Base-by-base conservation (phyloP, 2,888 invertebrate species). In the Callosobruchus maculatus region DNA sequence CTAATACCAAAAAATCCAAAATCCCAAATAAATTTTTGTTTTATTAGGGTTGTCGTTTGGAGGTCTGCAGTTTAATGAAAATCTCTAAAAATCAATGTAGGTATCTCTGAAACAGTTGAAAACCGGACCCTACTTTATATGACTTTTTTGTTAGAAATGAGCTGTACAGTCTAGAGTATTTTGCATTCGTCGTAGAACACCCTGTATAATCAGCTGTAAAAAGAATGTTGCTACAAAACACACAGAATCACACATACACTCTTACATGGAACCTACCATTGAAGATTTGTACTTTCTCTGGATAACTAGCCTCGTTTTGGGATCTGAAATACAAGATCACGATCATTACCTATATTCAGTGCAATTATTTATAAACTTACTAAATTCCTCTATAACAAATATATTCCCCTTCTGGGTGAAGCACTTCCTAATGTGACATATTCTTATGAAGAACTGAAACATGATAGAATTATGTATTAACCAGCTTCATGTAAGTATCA, bases 331-430 rank as follows among this genome's bases (percentile, higher is more conserved):
- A 67, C 26, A 30, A 4, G 3, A 7, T 13, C 13, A 49, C 18
- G 49, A 18, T 49, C 2, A 49, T 5, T 68, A 20, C 22, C 1
- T 68, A 68, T 20, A 71, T n/a, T n/a, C 21, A 67, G 2, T 18
- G 70, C 20, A 20, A 20, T 30, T 21, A 68, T 67, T 69, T 66
- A 76, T 22, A 76, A 83, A 95, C 98, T 97, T 92, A 99, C 99
- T 99, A 90, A 95, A 99, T 93, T 99, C 99, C 91, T 99, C 99
- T 88, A 99, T 92, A 86, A 99, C 95, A 91, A 99, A 99, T 88
- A 99, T 95, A 88, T 97, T 98, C 87, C 98, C 99, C 88, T 98
- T 98, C 89, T 97, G 97, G 77, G 99, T 98, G 90, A 98, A 99
- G 91, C 99, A 99, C 90, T 99, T 99, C 89, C 98, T 94, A 89